Conservation (phyloP, 2,888 invertebrate genomes). For the Eupithecia subfuscata region DNA sequence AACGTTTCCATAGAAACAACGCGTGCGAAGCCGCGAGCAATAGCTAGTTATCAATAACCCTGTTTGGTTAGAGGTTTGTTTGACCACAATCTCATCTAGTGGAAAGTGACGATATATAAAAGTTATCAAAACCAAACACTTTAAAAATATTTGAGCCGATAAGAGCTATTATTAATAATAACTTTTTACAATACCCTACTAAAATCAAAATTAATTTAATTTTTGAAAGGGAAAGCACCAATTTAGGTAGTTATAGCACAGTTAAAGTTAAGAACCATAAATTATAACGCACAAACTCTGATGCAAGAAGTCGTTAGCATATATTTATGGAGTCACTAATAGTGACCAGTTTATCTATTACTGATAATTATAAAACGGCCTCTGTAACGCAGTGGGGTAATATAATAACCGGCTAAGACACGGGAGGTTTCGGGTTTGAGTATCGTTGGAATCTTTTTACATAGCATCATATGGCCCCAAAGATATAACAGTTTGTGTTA, state of each 20-base stretch:
- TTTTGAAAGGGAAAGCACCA: neutral
- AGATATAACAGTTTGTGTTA: too few species aligned
- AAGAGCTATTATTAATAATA: too few species aligned
- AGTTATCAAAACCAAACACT: too few species aligned
- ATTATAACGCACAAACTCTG: constrained; percentile 1
- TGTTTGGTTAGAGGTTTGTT: too few species aligned
- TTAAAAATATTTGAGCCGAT: too few species aligned
- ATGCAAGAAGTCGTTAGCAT: constrained; percentile 7
- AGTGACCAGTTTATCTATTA: constrained; percentile 9
- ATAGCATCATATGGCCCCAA: too few species aligned
- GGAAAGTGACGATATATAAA: too few species aligned
- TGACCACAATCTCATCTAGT: too few species aligned
- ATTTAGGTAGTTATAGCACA: neutral
- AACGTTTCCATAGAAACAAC: too few species aligned
- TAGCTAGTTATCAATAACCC: too few species aligned
- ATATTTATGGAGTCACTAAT: constrained; percentile 6
- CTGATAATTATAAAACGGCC: constrained; percentile 9
- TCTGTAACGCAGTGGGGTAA: neutral
- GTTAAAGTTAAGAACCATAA: neutral
- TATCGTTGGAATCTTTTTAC: neutral
- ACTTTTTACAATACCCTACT: too few species aligned
- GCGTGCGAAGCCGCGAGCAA: too few species aligned
- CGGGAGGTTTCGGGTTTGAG: neutral
- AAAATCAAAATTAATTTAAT: neutral
- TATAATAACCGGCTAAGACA: neutral